Base-by-base conservation (phyloP, 2,888 invertebrate species). In the Molanna angustata region DNA sequence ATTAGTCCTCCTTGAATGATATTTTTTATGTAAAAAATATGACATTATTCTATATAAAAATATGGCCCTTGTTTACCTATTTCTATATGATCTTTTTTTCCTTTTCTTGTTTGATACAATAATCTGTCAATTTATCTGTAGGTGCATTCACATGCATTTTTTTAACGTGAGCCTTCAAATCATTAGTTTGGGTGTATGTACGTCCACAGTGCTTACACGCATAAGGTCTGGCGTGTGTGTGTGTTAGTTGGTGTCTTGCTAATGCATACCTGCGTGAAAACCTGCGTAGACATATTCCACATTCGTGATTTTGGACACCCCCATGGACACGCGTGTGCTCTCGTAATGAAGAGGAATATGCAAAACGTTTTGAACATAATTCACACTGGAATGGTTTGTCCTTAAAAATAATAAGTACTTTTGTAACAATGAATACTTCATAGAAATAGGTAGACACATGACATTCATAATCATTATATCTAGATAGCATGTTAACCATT, bases 351-450 rank as follows among this genome's bases (percentile, higher is more conserved):
- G 50, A 42, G n/a, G 50, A 21, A 37, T 57, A 53, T 7, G 47
- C 57, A 33, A 53, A 57, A 22, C 43, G 44, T 35, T 50, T 57
- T 7, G 57, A 53, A 32, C 57, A 57, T 16, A 52, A 22, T 18
- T 57, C 53, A 11, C 57, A 57, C 19, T 57, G 53, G 22, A 43
- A 57, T 2, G 49, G 43, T 47, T 57, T 57, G n/a, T 49, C 53
- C 57, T 57, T 27, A 32, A 50, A 53, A 9, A 19, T n/a, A 20
- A 40, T 35, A 44, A 27, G 27, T 27, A 27, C n/a, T n/a, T n/a
- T n/a, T n/a, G n/a, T n/a, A n/a, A n/a, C n/a, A n/a, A n/a, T n/a
- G n/a, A n/a, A n/a, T n/a, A n/a, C n/a, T n/a, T n/a, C n/a, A n/a
- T n/a, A n/a, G n/a, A n/a, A n/a, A n/a, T n/a, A n/a, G n/a, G n/a